Evolutionary conservation across 1,140 invertebrate genomes (phyloP).

Genomic region (Melipona quadrifasciata): DNA sequence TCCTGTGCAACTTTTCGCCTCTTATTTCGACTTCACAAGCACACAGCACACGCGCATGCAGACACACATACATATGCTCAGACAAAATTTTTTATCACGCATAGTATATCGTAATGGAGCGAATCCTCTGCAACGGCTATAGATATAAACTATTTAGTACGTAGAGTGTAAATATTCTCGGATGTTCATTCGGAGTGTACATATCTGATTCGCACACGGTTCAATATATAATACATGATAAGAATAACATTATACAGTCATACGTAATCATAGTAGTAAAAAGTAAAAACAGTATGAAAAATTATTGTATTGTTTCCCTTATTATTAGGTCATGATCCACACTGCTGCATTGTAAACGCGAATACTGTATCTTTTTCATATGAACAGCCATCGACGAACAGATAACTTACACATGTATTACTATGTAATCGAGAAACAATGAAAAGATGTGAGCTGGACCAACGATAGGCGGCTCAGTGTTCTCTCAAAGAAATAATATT

Average conservation of each 20-base stretch:
- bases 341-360: slow-evolving; percentile 27
- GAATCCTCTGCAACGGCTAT: slow-evolving; percentile 67
- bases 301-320: slow-evolving; percentile 76
- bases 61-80: slow-evolving; percentile 41
- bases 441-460: background rate
- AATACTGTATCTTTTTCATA: background rate
- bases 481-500: background rate
- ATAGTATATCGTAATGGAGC: slow-evolving; percentile 50
- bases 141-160: slow-evolving; percentile 68
- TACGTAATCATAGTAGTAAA: slow-evolving; percentile 76
- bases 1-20: background rate
- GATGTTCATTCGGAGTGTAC: background rate
- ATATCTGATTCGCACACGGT: slow-evolving; percentile 20
- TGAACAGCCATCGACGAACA: background rate
- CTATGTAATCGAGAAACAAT: background rate
- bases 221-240: slow-evolving; percentile 61
- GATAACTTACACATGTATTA: background rate
- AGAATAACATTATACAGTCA: slow-evolving; percentile 73
- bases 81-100: slow-evolving; percentile 44
- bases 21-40: slow-evolving; percentile 6
- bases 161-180: slow-evolving; percentile 59
- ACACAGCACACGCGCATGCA: slow-evolving; percentile 20
- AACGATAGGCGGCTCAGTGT: too few relatives aligned
- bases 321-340: slow-evolving; percentile 67
- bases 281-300: slow-evolving; percentile 79